Base-by-base conservation (phyloP, 1,140 invertebrate genomes). In the Papilio polytes region DNA sequence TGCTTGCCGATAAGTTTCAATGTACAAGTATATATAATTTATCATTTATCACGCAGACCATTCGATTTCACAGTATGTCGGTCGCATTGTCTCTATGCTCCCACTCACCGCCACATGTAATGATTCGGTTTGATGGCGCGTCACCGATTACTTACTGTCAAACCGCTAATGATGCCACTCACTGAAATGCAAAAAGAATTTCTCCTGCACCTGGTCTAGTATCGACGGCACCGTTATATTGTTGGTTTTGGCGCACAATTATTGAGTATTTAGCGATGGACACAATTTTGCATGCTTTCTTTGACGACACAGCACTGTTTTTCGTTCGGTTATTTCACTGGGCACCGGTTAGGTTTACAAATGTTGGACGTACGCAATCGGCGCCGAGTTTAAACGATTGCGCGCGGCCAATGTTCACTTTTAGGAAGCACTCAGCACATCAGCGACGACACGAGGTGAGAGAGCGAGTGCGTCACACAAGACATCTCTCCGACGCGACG, bases 71-170 rank as follows among this genome's bases (percentile, higher is more conserved):
- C 88, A 86, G 83, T 90, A 87, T 85, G 87, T 80, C 76, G 83
- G 88, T 89, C 88, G 85, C 86, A 83, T 90, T 87, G 83, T 85
- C 81, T 89, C 84, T 83, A 87, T 83, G 85, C 94, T 95, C 88
- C 95, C 96, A 96, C 96, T 96, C 96, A 96, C 96, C 95, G 95
- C 96, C 96, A 96, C 96, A 96, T 96, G 96, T 96, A 96, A 96
- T 96, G 96, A 96, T 96, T 96, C 95, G 87, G 95, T 95, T 88
- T 86, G 85, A 90, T 88, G 89, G 87, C 87, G 89, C 83, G 87
- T 90, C 77, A 78, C 83, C 73, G 86, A 83, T 78, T 80, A 89
- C 87, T 86, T 85, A 85, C 85, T 76, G 74, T 83, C 86, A 78
- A 86, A 81, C 87, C 88, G 88, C 86, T 91, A 91, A 91, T 84